phyloP scores from a whole-genome alignment of 2,113 vertebrate species.

The Hippocampus guttulatus region DNA sequence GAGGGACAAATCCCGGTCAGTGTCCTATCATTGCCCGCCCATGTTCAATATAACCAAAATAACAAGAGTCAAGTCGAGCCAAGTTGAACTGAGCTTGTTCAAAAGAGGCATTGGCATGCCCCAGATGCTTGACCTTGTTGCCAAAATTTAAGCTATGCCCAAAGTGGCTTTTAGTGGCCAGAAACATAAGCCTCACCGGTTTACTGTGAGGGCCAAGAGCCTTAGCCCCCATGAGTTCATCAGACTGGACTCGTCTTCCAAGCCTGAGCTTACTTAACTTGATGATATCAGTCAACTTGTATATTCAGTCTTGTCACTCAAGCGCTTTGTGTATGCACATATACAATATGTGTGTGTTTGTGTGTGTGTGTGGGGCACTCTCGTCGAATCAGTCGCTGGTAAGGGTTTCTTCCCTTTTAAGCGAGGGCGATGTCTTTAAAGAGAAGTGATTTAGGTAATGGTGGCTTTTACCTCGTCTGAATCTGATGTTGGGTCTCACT shows the following conservation, averaged over 20 bases:
- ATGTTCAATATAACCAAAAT: neutral
- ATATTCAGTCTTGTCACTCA: constrained; percentile 27
- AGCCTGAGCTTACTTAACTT: constrained; percentile 34
- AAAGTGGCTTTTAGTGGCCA: neutral
- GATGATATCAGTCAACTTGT: constrained; percentile 34
- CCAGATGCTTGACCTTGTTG: neutral
- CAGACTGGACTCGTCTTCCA: constrained; percentile 28
- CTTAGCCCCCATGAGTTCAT: neutral
- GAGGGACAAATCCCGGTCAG: neutral
- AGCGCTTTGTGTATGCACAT: neutral
- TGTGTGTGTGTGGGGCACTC: constrained; percentile 15
- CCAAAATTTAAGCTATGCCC: neutral
- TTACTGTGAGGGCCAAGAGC: constrained; percentile 24
- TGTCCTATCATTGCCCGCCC: neutral
- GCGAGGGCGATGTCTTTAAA: constrained; percentile 38
- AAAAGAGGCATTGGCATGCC: neutral
- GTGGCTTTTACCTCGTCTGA: constrained; percentile 48
- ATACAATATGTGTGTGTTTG: constrained; percentile 4
- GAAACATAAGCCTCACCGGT: neutral
- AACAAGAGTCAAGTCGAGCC: neutral
- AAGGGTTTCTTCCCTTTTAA: constrained; percentile 36
- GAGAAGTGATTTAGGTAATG: constrained; percentile 48
- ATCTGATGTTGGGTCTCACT: constrained; percentile 39
- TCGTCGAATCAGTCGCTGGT: constrained; percentile 26
- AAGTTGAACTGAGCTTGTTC: neutral